Conservation (phyloP, 2,113 vertebrate genomes). For the Condylura cristata region DNA sequence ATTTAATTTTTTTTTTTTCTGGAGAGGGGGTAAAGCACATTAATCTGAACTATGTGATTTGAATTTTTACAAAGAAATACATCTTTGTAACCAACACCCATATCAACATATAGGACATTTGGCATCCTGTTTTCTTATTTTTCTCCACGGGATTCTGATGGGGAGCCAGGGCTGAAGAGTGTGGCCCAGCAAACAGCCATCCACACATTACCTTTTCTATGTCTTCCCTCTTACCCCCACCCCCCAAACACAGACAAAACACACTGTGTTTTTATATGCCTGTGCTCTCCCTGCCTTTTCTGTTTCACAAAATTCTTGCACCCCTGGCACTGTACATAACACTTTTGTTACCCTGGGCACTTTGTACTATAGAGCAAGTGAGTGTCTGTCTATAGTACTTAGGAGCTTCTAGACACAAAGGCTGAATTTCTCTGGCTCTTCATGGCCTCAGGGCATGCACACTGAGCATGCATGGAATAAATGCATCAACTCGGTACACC, state of each 20-base stretch:
- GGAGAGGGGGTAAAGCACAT: not conserved
- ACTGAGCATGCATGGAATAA: accelerated
- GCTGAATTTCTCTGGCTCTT: not conserved
- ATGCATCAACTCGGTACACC: accelerated
- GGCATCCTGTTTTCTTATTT: not conserved
- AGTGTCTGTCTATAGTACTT: not conserved
- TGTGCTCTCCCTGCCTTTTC: not conserved
- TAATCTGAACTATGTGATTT: not conserved
- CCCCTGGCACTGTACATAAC: not conserved
- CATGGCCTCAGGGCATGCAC: not conserved
- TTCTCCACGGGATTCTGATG: not conserved
- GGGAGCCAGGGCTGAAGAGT: not conserved
- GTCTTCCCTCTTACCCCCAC: too few species aligned
- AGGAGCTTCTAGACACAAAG: not conserved
- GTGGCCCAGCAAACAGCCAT: not conserved
- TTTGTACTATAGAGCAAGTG: not conserved
- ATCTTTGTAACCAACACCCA: not conserved
- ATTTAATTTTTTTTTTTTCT: not conserved
- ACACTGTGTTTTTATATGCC: not conserved
- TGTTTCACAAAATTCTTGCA: not conserved
- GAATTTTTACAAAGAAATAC: not conserved
- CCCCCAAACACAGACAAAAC: too few species aligned
- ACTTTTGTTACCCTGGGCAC: not conserved
- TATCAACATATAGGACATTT: not conserved
- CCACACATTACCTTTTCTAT: not conserved